Conservation (phyloP, 37 sponge, comb jelly and placozoan genomes). For the Geodia barretti region DNA sequence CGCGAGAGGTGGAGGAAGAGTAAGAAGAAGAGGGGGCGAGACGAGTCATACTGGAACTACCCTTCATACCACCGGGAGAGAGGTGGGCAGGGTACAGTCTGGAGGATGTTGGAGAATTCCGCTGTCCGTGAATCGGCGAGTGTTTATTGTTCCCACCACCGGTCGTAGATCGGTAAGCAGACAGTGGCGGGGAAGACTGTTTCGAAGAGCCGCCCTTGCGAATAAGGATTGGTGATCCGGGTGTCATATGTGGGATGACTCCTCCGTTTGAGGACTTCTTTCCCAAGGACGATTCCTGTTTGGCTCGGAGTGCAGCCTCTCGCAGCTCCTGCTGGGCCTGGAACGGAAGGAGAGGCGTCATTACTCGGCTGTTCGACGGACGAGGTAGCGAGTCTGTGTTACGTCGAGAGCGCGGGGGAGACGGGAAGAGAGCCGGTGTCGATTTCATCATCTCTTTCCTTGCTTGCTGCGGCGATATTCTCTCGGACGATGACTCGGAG, state of each 20-base stretch:
- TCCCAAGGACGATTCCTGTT: neutral
- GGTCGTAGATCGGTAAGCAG: neutral
- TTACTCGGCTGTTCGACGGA: neutral
- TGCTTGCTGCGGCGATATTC: neutral
- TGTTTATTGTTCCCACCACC: too few relatives aligned
- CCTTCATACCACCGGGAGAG: neutral
- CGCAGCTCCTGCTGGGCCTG: neutral
- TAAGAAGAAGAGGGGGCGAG: constrained; percentile 6
- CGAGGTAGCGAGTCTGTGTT: neutral
- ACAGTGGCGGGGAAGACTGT: neutral
- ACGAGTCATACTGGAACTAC: constrained; percentile 20
- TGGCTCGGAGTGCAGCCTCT: neutral
- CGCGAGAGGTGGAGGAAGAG: neutral
- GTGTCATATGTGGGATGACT: neutral
- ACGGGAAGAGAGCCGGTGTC: neutral
- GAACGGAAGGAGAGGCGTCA: neutral
- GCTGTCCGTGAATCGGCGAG: neutral
- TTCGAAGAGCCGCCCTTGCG: neutral
- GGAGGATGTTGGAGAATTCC: neutral
- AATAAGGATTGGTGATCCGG: neutral
- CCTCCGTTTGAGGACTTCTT: neutral
- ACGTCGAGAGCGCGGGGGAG: neutral
- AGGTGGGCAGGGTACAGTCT: neutral
- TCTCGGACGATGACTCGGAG: neutral
- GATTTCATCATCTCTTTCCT: neutral